These are phyloP conservation scores for Apodemia zela DNA, from an alignment of 2,888 invertebrate species.

Conservation along the genomic window DNA sequence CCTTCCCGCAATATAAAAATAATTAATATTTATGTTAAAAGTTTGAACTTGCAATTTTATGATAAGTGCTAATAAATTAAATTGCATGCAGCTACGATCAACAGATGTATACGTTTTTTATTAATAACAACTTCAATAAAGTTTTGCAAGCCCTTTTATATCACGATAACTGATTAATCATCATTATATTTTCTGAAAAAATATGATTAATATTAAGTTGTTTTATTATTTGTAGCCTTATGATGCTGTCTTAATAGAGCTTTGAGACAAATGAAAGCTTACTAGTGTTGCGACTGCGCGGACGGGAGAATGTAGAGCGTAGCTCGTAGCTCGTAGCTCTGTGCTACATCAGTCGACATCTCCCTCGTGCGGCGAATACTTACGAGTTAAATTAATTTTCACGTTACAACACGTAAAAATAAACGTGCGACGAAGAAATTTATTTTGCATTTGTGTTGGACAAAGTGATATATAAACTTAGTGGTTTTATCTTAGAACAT, in stretches of 20 bases:
- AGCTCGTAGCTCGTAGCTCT: slow-evolving; percentile 41
- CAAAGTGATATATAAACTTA: slow-evolving; percentile 1
- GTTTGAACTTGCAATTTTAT: too few relatives aligned
- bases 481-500: slow-evolving; percentile 1
- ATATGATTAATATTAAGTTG: not conserved
- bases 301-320: slow-evolving; percentile 43
- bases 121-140: not conserved
- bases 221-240: not conserved
- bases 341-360: slow-evolving; percentile 47
- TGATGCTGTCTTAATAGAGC: slow-evolving; percentile 32
- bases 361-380: slow-evolving; percentile 10
- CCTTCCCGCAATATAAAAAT: too few relatives aligned
- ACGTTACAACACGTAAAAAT: slow-evolving; percentile 13
- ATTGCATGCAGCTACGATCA: too few relatives aligned
- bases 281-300: slow-evolving; percentile 66
- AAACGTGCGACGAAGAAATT: not conserved
- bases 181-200: not conserved
- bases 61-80: too few relatives aligned
- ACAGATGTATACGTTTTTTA: too few relatives aligned
- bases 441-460: slow-evolving; percentile 4
- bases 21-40: too few relatives aligned
- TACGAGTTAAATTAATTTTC: slow-evolving; percentile 28
- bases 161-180: not conserved
- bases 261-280: slow-evolving; percentile 35
- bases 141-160: not conserved